These are phyloP conservation scores for Lithophane ornitopus DNA, from an alignment of 2,888 invertebrate genomes.

Conservation along the genomic window DNA sequence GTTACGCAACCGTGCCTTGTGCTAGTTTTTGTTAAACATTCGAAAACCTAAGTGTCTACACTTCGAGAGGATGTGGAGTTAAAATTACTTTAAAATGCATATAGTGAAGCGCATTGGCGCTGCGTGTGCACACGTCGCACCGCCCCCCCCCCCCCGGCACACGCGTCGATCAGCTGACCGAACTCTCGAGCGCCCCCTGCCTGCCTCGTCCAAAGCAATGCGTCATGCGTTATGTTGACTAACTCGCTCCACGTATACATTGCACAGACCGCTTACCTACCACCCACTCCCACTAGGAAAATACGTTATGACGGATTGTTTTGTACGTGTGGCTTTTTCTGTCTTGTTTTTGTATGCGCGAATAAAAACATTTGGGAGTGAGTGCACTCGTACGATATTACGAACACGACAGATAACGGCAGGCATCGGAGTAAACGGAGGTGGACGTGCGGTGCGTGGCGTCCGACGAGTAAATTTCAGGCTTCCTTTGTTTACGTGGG, in stretches of 20 bases:
- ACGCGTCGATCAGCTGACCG: constrained; percentile 88
- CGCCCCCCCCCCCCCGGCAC: constrained; percentile 58
- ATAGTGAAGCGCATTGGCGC: constrained; percentile 74
- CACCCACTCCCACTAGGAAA: constrained; percentile 74
- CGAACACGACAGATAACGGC: constrained; percentile 57
- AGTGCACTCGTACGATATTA: constrained; percentile 40
- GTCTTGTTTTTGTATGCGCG: constrained; percentile 57
- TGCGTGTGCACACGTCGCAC: constrained; percentile 77
- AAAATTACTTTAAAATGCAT: constrained; percentile 77
- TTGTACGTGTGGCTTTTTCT: constrained; percentile 55
- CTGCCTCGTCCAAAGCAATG: constrained; percentile 72
- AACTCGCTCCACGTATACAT: constrained; percentile 75
- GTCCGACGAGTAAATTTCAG: constrained; percentile 79
- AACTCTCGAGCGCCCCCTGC: constrained; percentile 74
- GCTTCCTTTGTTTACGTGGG: constrained; percentile 90
- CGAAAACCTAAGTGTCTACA: constrained; percentile 68
- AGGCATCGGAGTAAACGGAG: constrained; percentile 58
- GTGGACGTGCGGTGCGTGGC: constrained; percentile 69
- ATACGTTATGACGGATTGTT: constrained; percentile 70
- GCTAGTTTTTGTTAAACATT: constrained; percentile 80
- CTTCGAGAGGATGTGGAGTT: constrained; percentile 70
- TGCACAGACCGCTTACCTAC: constrained; percentile 73
- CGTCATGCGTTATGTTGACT: constrained; percentile 80
- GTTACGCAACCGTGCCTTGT: constrained; percentile 84
- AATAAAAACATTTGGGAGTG: constrained; percentile 53